Base-by-base conservation (phyloP, 2,113 vertebrate species). In the Cyanocitta stelleri region DNA sequence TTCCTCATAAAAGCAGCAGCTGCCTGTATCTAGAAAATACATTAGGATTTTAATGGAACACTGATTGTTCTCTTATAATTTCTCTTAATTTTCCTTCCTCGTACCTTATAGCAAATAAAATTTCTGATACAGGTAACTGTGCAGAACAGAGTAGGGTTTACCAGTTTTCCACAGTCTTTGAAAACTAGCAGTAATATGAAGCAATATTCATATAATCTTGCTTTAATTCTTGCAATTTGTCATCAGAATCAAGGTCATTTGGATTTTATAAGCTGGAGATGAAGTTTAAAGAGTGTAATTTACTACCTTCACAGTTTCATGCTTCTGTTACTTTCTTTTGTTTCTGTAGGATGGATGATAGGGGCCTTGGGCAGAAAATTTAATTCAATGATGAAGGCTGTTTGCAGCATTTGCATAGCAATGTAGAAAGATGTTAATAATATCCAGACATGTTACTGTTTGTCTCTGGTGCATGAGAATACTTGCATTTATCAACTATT, bases 291-390 rank as follows among this genome's bases (percentile, higher is more conserved):
- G 83, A 68, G 48, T 46, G 59, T 93, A 95, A 96, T 95, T 91
- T 97, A 89, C 71, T 88, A 7, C 83, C 52, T 66, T 88, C 56
- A 61, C 74, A 43, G 35, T 89, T 86, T 71, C 66, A 39, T 1
- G 73, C 88, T 91, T 93, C 79, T 85, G 63, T 87, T 90, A 63
- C 3, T 3, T 61, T 94, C 88, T 94, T 95, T 81, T 48, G 37
- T 85, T 94, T 96, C 79, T 23, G 3, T 29, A 54, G 83, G 80
- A 96, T 90, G 85, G 85, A 94, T 97, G 93, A 67, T 39, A 16
- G 13, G 71, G 55, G 76, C 95, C 93, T 93, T 94, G 94, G 71
- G 71, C 58, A 93, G 94, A 91, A 73, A 93, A 30, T 97, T 97
- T 72, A 96, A 86, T 80, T 92, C 96, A 92, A 69, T 43, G 87